A percentile compares a stretch with the other conserved stretches of the same genome.
Evolutionary conservation across 53 echinoderm and acorn worm genomes (phyloP).

Genomic region (Crossaster papposus): DNA sequence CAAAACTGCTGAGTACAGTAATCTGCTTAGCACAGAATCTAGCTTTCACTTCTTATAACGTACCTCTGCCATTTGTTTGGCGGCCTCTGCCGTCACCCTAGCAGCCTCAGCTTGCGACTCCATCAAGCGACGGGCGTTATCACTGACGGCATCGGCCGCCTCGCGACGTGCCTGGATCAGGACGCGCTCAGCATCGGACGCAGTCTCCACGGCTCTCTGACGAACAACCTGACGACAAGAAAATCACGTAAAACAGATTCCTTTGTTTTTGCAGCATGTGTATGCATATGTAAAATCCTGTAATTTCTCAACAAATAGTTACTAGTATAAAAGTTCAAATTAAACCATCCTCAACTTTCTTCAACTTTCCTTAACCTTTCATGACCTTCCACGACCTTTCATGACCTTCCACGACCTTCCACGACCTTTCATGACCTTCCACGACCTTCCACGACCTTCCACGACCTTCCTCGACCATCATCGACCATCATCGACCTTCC

Average conservation of each 20-base stretch:
- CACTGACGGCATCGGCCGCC: constrained; percentile 66
- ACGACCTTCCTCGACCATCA: too few relatives aligned
- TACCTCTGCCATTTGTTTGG: constrained; percentile 90
- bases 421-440: too few relatives aligned
- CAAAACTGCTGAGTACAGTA: neutral
- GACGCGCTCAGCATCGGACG: constrained; percentile 74
- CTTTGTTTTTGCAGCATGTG: neutral
- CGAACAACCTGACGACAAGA: constrained; percentile 72
- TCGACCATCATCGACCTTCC: too few relatives aligned
- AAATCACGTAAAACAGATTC: too few relatives aligned
- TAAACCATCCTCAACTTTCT: too few relatives aligned
- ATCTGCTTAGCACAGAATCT: neutral
- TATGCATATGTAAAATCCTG: too few relatives aligned
- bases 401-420: too few relatives aligned
- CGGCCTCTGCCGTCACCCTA: constrained; percentile 90
- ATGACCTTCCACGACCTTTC: too few relatives aligned
- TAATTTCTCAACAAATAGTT: too few relatives aligned
- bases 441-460: too few relatives aligned
- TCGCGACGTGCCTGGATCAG: constrained; percentile 69
- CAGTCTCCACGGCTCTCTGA: constrained; percentile 66
- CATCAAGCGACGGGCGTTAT: constrained; percentile 72
- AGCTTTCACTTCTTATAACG: neutral
- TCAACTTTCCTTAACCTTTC: too few relatives aligned
- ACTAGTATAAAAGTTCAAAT: too few relatives aligned
- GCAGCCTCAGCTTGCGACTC: constrained; percentile 95